phyloP scores from a whole-genome alignment of 2,797 vertebrate species.

The Phrynocephalus vlangalii region DNA sequence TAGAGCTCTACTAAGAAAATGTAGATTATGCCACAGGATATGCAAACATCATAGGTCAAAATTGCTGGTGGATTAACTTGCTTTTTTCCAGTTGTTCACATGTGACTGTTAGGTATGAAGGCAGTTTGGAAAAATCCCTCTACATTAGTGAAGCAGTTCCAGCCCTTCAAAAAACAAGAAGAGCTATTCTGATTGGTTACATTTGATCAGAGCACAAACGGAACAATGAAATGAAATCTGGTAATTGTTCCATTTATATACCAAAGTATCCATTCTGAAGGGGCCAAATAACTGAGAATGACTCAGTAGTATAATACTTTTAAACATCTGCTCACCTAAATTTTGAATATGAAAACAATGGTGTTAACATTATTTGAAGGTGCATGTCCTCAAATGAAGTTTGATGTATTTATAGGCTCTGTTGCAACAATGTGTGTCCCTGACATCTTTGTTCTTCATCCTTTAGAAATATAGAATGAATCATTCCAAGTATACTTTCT shows the following conservation, averaged over 20 bases:
- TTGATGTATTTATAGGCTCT: not conserved
- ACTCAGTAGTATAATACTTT: not conserved
- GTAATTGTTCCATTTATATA: not conserved
- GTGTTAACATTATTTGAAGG: not conserved
- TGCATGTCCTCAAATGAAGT: too few relatives aligned
- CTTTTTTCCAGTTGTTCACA: too few relatives aligned
- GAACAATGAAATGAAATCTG: not conserved
- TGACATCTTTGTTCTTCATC: not conserved
- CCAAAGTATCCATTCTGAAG: not conserved
- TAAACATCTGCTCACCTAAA: constrained; percentile 11
- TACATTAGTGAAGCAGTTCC: not conserved
- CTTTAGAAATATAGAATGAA: not conserved
- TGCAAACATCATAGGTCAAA: too few relatives aligned
- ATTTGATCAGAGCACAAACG: not conserved
- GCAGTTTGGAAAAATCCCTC: not conserved
- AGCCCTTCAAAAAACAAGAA: not conserved
- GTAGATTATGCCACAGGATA: too few relatives aligned
- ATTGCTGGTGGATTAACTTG: too few relatives aligned
- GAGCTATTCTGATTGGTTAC: not conserved
- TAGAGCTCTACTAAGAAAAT: too few relatives aligned
- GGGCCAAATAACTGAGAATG: not conserved
- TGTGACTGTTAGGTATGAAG: too few relatives aligned
- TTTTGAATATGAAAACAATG: rapidly evolving
- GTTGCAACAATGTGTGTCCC: not conserved
- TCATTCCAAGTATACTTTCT: not conserved